Evolutionary conservation across 2,113 vertebrate species (phyloP), one percentile per base, ranked within the genome.

Genomic region (Alethe diademata): DNA sequence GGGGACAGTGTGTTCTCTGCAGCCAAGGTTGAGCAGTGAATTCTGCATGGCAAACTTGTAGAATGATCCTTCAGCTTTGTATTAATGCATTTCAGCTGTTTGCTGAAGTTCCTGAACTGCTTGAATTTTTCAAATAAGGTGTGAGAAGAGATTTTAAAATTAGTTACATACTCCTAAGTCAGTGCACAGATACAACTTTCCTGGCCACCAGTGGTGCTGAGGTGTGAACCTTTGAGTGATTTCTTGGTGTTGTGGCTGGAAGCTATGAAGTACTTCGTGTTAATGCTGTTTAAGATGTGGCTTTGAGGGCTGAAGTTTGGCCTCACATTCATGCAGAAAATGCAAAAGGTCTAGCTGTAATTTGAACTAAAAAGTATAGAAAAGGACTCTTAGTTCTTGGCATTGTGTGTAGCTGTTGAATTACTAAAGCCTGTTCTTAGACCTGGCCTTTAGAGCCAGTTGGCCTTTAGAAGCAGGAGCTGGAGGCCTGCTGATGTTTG

Each of bases 221-320:
- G 70, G 4, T 57, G 8, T 78, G 56, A 90, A 72, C 42, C 25
- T 26, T 43, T 9, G 19, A 62, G n/a, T 47, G 61, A 28, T 60
- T 86, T 78, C 40, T 76, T 91, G 29, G 5, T 54, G 33, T 24
- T 35, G 33, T 42, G 14, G 25, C 33, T 92, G 35, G 35, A 90
- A 75, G 43, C 47, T 56, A 0, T 54, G 60, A 85, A 31, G 15
- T 51, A 17, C 57, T 62, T 60, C 43, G 35, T 60, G 29, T 56
- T 0, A 0, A 8, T 69, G 28, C 23, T 78, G 1, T 67, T 78
- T 42, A 60, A 64, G 40, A 51, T 47, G 19, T 54, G 17, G 11
- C 25, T 71, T 91, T 54, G 65, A 87, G 57, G 38, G 60, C 35
- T 33, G 9, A 50, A 35, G 36, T 53, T 90, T 72, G 40, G 25